Conservation (phyloP, 2,797 vertebrate species). For the Telmatherina bonti region DNA sequence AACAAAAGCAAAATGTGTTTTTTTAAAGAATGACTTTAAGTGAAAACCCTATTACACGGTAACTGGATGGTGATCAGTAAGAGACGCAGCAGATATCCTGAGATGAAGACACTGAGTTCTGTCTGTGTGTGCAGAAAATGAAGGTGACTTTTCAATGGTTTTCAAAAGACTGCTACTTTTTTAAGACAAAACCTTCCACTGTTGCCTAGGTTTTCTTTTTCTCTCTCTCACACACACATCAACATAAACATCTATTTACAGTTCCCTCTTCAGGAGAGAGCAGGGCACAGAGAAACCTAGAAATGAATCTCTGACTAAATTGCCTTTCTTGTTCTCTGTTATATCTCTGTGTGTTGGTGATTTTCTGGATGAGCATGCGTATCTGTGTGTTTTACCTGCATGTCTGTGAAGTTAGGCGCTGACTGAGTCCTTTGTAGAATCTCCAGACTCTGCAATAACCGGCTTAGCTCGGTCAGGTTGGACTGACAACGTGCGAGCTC, state of each 20-base stretch:
- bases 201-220: conserved; percentile 9
- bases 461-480: conserved; percentile 95
- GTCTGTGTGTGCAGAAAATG: conserved; percentile 18
- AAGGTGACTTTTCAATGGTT: conserved; percentile 3
- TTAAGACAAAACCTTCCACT: conserved; percentile 25
- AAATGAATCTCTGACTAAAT: not conserved
- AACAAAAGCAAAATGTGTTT: conserved; percentile 44
- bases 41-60: conserved; percentile 8
- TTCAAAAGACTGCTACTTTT: not conserved
- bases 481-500: conserved; percentile 98
- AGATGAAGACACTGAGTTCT: not conserved
- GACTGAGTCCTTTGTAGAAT: conserved; percentile 98
- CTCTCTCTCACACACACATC: not conserved
- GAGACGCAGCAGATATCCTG: conserved; percentile 23
- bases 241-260: conserved; percentile 1
- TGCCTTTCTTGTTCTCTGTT: conserved; percentile 5
- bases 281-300: not conserved
- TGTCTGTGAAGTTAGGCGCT: conserved; percentile 97
- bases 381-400: conserved; percentile 89
- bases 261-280: conserved; percentile 2
- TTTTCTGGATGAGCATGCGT: not conserved
- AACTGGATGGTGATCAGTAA: conserved; percentile 26
- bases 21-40: conserved; percentile 28
- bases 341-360: not conserved
- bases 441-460: conserved; percentile 96